Percentiles rank a stretch among this genome's conserved stretches.
Conservation (phyloP, 64 coral and sea anemone species). For the Stichodactyla mertensii region DNA sequence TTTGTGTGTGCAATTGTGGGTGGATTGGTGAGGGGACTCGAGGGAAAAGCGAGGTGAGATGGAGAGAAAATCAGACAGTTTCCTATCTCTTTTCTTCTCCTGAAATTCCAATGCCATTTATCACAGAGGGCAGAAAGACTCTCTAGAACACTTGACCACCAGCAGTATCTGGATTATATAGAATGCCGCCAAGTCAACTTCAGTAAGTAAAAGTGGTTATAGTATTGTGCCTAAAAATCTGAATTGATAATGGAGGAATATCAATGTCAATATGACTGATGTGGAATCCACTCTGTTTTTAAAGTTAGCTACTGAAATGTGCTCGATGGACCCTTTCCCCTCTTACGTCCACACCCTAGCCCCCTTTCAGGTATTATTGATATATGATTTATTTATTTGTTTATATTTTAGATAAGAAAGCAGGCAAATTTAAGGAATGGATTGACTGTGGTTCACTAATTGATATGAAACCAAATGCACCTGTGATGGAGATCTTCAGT, state of each 20-base stretch:
- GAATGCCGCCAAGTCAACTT: constrained; percentile 80
- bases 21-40: too few relatives aligned
- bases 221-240: background rate
- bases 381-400: too few relatives aligned
- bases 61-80: too few relatives aligned
- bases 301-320: too few relatives aligned
- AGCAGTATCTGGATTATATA: constrained; percentile 72
- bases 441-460: constrained; percentile 85
- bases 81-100: background rate
- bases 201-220: constrained; percentile 38
- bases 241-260: too few relatives aligned
- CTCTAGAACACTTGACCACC: constrained; percentile 64
- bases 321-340: too few relatives aligned
- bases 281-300: too few relatives aligned
- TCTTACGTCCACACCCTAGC: background rate
- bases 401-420: constrained; percentile 81
- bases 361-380: too few relatives aligned
- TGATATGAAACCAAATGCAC: constrained; percentile 95
- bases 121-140: constrained; percentile 65
- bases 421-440: constrained; percentile 99
- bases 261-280: too few relatives aligned
- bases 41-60: too few relatives aligned
- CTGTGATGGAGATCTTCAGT: constrained; percentile 96
- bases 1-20: too few relatives aligned
- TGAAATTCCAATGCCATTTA: background rate